Percentiles rank a stretch among this genome's conserved stretches.
Conservation (phyloP, 2,888 invertebrate genomes). For the Vannuccia rotundouncinata region DNA sequence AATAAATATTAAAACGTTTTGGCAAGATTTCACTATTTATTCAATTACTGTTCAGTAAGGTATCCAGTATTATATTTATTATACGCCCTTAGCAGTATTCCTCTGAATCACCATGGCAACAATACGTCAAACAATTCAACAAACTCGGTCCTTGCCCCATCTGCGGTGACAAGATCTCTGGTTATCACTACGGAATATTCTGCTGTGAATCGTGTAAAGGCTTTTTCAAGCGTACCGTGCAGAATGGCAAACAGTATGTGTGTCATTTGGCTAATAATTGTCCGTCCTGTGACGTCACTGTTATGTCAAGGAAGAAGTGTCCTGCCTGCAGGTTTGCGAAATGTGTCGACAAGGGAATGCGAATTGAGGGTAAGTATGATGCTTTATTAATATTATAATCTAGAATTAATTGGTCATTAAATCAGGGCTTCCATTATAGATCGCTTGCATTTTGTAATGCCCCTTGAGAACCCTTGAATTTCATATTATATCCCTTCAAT, state of each 20-base stretch:
- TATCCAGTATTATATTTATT: neutral
- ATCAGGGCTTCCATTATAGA: too few species aligned
- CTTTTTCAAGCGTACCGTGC: conserved; percentile 95
- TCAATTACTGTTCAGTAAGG: neutral
- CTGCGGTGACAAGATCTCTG: conserved; percentile 84
- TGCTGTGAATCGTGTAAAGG: conserved; percentile 96
- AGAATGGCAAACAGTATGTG: conserved; percentile 91
- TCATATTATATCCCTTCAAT: too few species aligned
- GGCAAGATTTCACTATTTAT: neutral
- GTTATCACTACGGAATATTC: conserved; percentile 95
- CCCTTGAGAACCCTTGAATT: too few species aligned
- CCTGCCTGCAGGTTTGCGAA: conserved; percentile 93
- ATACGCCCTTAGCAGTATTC: neutral
- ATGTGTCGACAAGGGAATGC: conserved; percentile 91
- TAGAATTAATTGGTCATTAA: too few species aligned
- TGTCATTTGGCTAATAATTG: conserved; percentile 63
- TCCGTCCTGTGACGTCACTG: conserved; percentile 81
- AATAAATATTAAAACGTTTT: too few species aligned
- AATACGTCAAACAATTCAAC: conserved; percentile 39
- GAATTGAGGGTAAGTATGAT: conserved; percentile 79
- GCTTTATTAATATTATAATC: neutral
- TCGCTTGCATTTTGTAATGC: too few species aligned
- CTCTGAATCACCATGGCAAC: conserved; percentile 39
- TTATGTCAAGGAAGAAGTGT: conserved; percentile 82
- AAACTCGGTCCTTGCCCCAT: conserved; percentile 71